These are phyloP conservation scores for Aphyosemion australe DNA, from an alignment of 2,113 vertebrate species.

Conservation along the genomic window DNA sequence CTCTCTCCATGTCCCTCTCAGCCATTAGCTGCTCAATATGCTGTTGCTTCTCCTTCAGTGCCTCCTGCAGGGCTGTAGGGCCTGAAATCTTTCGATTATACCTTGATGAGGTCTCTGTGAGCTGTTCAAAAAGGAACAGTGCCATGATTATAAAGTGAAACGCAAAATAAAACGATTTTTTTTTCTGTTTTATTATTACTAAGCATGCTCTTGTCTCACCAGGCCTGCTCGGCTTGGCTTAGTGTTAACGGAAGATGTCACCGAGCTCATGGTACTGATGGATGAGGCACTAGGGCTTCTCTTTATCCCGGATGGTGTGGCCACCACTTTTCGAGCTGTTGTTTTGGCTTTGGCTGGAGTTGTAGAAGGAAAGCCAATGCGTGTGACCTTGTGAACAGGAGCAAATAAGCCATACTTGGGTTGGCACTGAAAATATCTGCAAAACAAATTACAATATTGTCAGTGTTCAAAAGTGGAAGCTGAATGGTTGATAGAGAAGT, in stretches of 20 bases:
- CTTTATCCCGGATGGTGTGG: conserved; percentile 85
- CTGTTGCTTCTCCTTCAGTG: conserved; percentile 98
- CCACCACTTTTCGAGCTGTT: conserved; percentile 82
- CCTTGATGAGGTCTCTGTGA: conserved; percentile 96
- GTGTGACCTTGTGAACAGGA: conserved; percentile 96
- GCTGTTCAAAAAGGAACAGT: conserved; percentile 65
- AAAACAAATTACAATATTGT: conserved; percentile 16
- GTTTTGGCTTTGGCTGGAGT: conserved; percentile 95
- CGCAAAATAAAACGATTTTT: not conserved
- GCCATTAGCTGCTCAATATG: conserved; percentile 98
- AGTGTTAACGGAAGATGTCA: conserved; percentile 94
- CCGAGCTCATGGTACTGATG: conserved; percentile 94
- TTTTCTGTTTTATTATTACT: not conserved
- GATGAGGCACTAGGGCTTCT: conserved; percentile 96
- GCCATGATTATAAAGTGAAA: conserved; percentile 4
- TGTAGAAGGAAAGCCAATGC: conserved; percentile 96
- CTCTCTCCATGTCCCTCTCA: conserved; percentile 94
- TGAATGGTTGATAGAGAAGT: not conserved
- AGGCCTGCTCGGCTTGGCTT: conserved; percentile 96
- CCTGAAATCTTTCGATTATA: conserved; percentile 97
- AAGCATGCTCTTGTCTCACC: conserved; percentile 76
- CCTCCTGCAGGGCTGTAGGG: conserved; percentile 96
- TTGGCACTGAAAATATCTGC: conserved; percentile 97
- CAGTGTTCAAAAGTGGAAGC: not conserved
- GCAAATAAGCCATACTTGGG: conserved; percentile 97